phyloP scores from a whole-genome alignment of 2,113 vertebrate genomes.

The Scopus umbretta region DNA sequence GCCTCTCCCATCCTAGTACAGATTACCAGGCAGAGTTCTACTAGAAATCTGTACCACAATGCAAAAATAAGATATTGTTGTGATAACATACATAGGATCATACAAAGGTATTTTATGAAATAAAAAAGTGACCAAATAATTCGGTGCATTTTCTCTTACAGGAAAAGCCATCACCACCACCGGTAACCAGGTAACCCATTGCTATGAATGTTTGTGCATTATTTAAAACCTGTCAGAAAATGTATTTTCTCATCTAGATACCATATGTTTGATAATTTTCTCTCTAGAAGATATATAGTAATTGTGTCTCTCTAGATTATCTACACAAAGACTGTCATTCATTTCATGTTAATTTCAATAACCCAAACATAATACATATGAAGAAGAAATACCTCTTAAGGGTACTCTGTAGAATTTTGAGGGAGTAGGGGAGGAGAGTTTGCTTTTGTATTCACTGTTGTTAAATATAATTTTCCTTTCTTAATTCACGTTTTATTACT shows the following conservation, averaged over 20 bases:
- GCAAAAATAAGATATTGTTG: background rate
- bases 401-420: background rate
- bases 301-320: background rate
- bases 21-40: background rate
- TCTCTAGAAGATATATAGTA: background rate
- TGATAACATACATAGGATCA: background rate
- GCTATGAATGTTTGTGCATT: background rate
- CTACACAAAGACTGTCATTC: background rate
- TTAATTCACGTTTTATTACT: background rate
- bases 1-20: background rate
- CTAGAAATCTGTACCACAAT: background rate
- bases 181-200: constrained; percentile 38
- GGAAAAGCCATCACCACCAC: constrained; percentile 50
- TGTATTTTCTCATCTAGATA: background rate
- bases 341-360: background rate
- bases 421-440: background rate
- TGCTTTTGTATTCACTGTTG: background rate
- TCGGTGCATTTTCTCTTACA: constrained; percentile 12
- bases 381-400: background rate
- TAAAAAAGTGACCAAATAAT: background rate
- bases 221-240: background rate
- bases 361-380: background rate
- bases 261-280: background rate
- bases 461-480: background rate
- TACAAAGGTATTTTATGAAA: background rate